Evolutionary conservation across 2,888 invertebrate species (phyloP).

Genomic region (Danaus chrysippus): DNA sequence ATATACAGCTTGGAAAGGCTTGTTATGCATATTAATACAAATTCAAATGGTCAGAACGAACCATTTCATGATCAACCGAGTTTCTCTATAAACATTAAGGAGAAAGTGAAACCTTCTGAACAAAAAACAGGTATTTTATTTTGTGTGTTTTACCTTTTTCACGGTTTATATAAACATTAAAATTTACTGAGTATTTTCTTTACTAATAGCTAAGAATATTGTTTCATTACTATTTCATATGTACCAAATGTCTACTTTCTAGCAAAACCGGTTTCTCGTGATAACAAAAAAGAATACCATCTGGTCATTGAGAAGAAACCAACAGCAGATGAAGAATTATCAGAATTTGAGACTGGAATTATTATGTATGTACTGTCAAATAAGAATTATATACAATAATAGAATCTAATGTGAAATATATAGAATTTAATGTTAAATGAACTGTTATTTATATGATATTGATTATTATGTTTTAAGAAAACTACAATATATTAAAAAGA

Average conservation of each 20-base stretch:
- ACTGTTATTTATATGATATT: not conserved
- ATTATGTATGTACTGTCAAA: conserved; percentile 41
- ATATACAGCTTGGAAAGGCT: conserved; percentile 52
- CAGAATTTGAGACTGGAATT: conserved; percentile 44
- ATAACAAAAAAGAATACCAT: conserved; percentile 1
- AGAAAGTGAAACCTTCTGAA: conserved; percentile 7
- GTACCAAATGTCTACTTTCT: not conserved
- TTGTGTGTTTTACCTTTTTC: not conserved
- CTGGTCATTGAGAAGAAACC: conserved; percentile 31
- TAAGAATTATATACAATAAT: not conserved
- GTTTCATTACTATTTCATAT: not conserved
- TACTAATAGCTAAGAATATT: too few relatives aligned
- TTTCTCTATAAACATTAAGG: conserved; percentile 6
- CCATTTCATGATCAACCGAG: conserved; percentile 2
- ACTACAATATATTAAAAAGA: too few relatives aligned
- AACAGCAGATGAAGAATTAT: conserved; percentile 34
- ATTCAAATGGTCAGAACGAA: conserved; percentile 34
- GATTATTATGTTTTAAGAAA: too few relatives aligned
- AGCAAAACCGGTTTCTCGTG: not conserved
- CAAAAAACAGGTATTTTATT: conserved; percentile 16
- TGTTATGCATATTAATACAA: conserved; percentile 50
- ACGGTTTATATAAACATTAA: too few relatives aligned
- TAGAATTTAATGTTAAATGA: not conserved
- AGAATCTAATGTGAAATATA: not conserved
- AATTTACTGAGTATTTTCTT: too few relatives aligned